Percentiles rank a stretch among this genome's conserved stretches.
Conservation (phyloP, 2,888 invertebrate genomes). For the Nemurella pictetii region DNA sequence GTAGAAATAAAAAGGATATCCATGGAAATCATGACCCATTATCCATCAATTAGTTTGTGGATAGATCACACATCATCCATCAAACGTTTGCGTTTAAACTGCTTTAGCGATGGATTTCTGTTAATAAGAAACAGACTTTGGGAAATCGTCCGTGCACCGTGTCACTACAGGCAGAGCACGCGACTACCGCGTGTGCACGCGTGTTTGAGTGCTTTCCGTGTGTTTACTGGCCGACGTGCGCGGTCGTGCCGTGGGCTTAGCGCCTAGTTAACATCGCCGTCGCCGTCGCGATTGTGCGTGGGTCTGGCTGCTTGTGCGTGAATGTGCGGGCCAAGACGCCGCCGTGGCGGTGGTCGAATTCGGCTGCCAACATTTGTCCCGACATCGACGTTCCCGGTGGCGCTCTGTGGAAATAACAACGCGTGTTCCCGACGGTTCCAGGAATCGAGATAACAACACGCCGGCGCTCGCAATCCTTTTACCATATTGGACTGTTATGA, state of each 20-base stretch:
- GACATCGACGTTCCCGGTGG: background rate
- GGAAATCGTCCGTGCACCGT: background rate
- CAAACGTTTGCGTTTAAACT: background rate
- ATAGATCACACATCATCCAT: background rate
- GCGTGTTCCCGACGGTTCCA: background rate
- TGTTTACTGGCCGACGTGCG: background rate
- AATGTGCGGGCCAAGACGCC: background rate
- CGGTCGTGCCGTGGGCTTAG: background rate
- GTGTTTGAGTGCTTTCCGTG: slow-evolving; percentile 2
- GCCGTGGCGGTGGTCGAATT: background rate
- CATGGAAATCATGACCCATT: background rate
- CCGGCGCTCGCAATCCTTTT: background rate
- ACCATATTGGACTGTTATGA: background rate
- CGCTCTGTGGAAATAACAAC: background rate
- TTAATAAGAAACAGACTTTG: background rate
- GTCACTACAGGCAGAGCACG: background rate
- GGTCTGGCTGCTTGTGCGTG: background rate
- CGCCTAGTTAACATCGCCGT: background rate
- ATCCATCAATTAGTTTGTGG: background rate
- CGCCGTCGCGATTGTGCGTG: background rate
- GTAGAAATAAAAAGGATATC: background rate
- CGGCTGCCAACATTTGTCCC: too few species aligned
- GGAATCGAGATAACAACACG: background rate
- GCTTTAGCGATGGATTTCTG: background rate
- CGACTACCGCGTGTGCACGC: background rate